Base-by-base conservation (phyloP, 2,113 vertebrate genomes). In the Entomyzon cyanotis region DNA sequence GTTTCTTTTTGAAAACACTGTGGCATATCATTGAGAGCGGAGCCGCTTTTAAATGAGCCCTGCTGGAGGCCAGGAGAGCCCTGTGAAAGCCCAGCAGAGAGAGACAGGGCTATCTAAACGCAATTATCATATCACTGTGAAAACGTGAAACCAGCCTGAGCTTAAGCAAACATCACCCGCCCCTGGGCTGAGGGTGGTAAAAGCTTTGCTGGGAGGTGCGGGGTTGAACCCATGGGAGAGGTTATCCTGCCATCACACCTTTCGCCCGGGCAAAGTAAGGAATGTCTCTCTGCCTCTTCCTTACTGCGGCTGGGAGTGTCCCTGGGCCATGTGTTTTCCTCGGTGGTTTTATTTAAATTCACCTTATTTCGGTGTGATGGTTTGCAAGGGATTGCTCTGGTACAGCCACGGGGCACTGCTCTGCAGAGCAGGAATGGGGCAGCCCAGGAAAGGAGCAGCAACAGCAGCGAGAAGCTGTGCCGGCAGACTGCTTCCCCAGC, bases 101-200 rank as follows among this genome's bases (percentile, higher is more conserved):
- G 93, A 97, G 94, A 97, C 94, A 87, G 91, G 79, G 74, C 96
- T 96, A 97, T 97, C 96, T 97, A 97, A 97, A 98, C 83, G 96
- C 97, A 98, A 97, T 98, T 98, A 98, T 95, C 97, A 96, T 96
- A 97, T 97, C 96, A 93, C 95, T 97, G 97, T 37, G 95, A 97
- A 98, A 96, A 97, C 71, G 96, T 69, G 95, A 97, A 96, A 95
- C 92, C 79, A 89, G 89, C 81, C 92, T 41, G 93, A 62, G 88
- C 94, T 97, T 97, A 97, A 97, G 95, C 96, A 98, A 97, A 98
- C 97, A 97, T 46, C 94, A 74, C 95, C 87, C 93, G 58, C 96
- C 93, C 94, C 95, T 94, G 58, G 80, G 88, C 91, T 58, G 79
- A 79, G 80, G 60, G 90, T 63, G 82, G 93, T 79, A 77, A 89